Evolutionary conservation across 1,140 invertebrate genomes (phyloP).

Genomic region (Armadillidium nasatum): DNA sequence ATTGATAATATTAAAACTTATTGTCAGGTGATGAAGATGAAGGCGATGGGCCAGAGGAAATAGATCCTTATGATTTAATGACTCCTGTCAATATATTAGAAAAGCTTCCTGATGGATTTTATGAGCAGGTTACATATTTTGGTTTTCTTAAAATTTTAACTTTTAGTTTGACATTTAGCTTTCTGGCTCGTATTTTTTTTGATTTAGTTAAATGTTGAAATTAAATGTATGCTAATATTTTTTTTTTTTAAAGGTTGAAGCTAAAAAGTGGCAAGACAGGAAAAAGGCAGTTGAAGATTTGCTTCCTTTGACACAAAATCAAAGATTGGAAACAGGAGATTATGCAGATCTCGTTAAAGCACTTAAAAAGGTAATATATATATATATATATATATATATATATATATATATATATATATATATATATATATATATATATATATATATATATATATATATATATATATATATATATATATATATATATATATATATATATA

Average conservation of each 20-base stretch:
- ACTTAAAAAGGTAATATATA: slow-evolving; percentile 71
- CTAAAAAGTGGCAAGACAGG: slow-evolving; percentile 95
- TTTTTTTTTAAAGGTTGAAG: slow-evolving; percentile 59
- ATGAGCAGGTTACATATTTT: slow-evolving; percentile 62
- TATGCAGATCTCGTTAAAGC: slow-evolving; percentile 83
- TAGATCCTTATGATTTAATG: slow-evolving; percentile 86
- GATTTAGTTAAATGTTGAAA: too few species aligned
- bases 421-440: slow-evolving; percentile 16
- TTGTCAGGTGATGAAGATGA: slow-evolving; percentile 38
- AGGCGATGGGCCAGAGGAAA: slow-evolving; percentile 58
- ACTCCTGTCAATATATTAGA: slow-evolving; percentile 88
- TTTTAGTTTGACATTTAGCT: too few species aligned
- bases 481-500: slow-evolving; percentile 17
- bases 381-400: neutral
- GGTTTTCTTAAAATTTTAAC: neutral
- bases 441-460: slow-evolving; percentile 19
- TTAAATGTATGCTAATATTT: too few species aligned
- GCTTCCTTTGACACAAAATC: slow-evolving; percentile 69
- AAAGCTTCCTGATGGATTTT: slow-evolving; percentile 92
- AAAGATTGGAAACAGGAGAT: slow-evolving; percentile 84
- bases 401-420: slow-evolving; percentile 18
- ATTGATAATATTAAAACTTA: too few species aligned
- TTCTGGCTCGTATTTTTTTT: too few species aligned
- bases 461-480: slow-evolving; percentile 14
- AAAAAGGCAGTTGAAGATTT: slow-evolving; percentile 83